phyloP scores from a whole-genome alignment of 2,888 invertebrate genomes.

The Nomada flava region DNA sequence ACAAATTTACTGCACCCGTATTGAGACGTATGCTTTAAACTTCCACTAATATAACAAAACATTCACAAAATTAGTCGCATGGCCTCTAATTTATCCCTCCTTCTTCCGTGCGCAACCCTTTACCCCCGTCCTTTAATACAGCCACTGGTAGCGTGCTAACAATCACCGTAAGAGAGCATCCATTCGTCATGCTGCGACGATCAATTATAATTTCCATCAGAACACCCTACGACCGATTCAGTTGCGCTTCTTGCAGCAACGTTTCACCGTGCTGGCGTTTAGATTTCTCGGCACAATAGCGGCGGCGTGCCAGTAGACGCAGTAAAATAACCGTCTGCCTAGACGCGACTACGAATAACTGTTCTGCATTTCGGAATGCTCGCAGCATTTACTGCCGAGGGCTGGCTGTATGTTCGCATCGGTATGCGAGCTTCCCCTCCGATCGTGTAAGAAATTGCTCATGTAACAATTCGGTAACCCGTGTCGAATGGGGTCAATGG shows the following conservation, averaged over 20 bases:
- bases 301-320: slow-evolving; percentile 44
- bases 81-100: too few species aligned
- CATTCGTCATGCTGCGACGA: neutral
- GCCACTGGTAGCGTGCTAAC: neutral
- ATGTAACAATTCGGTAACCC: slow-evolving; percentile 67
- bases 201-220: slow-evolving; percentile 10
- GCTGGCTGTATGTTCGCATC: slow-evolving; percentile 22
- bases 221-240: neutral
- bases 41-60: too few species aligned
- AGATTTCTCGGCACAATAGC: slow-evolving; percentile 42
- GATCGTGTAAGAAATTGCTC: slow-evolving; percentile 62
- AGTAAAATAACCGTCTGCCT: slow-evolving; percentile 56
- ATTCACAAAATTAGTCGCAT: too few species aligned
- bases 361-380: slow-evolving; percentile 68
- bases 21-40: too few species aligned
- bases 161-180: neutral
- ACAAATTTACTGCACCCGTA: too few species aligned
- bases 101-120: too few species aligned
- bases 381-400: slow-evolving; percentile 46
- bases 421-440: slow-evolving; percentile 52
- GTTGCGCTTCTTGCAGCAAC: slow-evolving; percentile 4
- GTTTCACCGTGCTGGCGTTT: slow-evolving; percentile 15
- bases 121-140: neutral
- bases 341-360: slow-evolving; percentile 67
- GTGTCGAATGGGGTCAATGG: slow-evolving; percentile 70